These are phyloP conservation scores for Batillaria attramentaria DNA, from an alignment of 1,140 invertebrate genomes.

Conservation along the genomic window DNA sequence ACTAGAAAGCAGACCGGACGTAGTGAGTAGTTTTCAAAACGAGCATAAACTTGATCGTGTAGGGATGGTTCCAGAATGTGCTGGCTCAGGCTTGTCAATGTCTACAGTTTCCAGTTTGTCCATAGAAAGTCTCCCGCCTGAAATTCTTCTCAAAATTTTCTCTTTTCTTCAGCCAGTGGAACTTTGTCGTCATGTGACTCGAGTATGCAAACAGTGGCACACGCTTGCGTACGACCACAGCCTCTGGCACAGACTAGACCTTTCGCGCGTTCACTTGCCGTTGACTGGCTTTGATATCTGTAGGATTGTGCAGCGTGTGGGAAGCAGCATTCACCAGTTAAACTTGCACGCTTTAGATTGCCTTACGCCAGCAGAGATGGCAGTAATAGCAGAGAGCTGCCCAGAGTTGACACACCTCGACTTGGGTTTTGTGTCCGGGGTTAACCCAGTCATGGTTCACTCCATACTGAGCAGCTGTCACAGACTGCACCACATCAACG, in stretches of 20 bases:
- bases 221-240: conserved; percentile 34
- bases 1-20: not conserved
- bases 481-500: conserved; percentile 29
- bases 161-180: conserved; percentile 29
- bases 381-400: conserved; percentile 27
- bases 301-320: conserved; percentile 12
- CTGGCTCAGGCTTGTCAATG: no score
- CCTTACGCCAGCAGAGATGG: conserved; percentile 30
- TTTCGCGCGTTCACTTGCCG: not conserved
- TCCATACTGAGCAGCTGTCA: conserved; percentile 30
- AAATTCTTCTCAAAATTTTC: conserved; percentile 40
- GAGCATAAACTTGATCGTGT: not conserved
- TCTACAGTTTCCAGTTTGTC: not conserved
- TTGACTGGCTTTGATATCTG: not conserved
- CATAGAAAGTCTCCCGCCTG: not conserved
- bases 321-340: conserved; percentile 22
- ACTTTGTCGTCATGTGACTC: conserved; percentile 32
- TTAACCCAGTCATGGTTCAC: conserved; percentile 26
- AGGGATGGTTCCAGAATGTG: no score
- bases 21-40: not conserved
- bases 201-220: conserved; percentile 38
- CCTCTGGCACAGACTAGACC: conserved; percentile 34
- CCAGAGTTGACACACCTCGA: conserved; percentile 34
- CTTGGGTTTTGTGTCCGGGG: conserved; percentile 36
- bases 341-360: conserved; percentile 28